A percentile compares a stretch with the other conserved stretches of the same genome.
Conservation (phyloP, 2,113 vertebrate genomes). For the Hippocampus abdominalis region DNA sequence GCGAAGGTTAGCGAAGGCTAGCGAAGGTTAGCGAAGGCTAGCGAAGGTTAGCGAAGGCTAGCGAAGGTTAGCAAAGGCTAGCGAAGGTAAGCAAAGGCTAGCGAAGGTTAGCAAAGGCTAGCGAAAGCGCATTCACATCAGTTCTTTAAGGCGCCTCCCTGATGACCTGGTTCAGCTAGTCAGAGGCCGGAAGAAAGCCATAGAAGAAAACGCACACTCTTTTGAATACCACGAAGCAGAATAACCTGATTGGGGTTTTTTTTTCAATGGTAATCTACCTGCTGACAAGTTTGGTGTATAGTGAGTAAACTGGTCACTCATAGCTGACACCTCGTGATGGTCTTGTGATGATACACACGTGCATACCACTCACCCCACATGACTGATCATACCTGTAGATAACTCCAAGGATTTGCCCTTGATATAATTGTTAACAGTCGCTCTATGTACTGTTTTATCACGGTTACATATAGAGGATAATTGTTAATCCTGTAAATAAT, state of each 20-base stretch:
- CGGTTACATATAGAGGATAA: background rate
- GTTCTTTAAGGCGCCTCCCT: background rate
- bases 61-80: too few species aligned
- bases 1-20: too few species aligned
- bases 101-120: too few species aligned
- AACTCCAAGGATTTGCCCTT: background rate
- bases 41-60: too few species aligned
- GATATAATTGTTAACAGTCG: background rate
- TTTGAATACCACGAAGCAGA: background rate
- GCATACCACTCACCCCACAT: background rate
- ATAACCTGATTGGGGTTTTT: background rate
- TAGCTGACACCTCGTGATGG: background rate
- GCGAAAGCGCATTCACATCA: too few species aligned
- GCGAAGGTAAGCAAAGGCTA: too few species aligned
- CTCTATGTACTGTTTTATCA: background rate
- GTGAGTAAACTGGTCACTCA: background rate
- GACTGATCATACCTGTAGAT: slow-evolving; percentile 6
- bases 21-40: too few species aligned
- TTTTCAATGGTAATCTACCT: slow-evolving; percentile 2
- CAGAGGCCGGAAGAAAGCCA: background rate
- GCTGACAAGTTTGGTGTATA: background rate
- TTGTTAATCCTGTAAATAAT: too few species aligned
- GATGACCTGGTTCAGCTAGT: background rate
- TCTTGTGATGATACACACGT: slow-evolving; percentile 13
- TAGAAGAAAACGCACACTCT: background rate